Conservation (phyloP, 2,797 vertebrate genomes). For the Argya squamiceps region DNA sequence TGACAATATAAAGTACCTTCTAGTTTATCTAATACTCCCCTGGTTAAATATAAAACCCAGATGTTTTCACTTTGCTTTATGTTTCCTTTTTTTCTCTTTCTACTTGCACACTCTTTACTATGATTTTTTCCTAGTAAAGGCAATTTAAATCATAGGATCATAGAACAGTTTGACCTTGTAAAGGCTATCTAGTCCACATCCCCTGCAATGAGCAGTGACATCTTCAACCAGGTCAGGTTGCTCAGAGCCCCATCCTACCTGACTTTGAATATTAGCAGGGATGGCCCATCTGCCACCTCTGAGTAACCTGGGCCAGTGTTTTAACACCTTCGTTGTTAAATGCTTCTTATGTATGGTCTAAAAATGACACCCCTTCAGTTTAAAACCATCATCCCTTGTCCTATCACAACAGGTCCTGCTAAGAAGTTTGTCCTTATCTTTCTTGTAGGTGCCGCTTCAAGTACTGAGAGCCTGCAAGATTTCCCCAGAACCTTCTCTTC, state of each 20-base stretch:
- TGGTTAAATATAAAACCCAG: neutral
- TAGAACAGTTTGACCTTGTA: neutral
- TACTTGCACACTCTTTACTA: neutral
- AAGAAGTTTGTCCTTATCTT: neutral
- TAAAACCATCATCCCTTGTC: neutral
- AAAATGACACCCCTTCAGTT: neutral
- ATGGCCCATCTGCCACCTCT: neutral
- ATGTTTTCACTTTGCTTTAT: neutral
- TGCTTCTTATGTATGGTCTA: neutral
- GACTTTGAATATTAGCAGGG: too few relatives aligned
- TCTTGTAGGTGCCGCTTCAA: neutral
- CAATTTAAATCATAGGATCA: neutral
- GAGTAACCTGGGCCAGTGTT: neutral
- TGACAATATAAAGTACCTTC: neutral
- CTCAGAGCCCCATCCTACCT: too few relatives aligned
- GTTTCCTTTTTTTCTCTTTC: neutral
- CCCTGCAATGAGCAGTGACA: neutral
- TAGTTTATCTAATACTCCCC: neutral
- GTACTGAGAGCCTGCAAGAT: neutral
- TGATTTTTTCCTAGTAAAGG: neutral
- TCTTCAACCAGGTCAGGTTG: neutral
- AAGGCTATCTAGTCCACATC: neutral
- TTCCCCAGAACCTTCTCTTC: neutral
- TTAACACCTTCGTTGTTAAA: neutral
- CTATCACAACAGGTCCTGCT: neutral